Conservation (phyloP, 2,888 invertebrate genomes). For the Folsomia candida region DNA sequence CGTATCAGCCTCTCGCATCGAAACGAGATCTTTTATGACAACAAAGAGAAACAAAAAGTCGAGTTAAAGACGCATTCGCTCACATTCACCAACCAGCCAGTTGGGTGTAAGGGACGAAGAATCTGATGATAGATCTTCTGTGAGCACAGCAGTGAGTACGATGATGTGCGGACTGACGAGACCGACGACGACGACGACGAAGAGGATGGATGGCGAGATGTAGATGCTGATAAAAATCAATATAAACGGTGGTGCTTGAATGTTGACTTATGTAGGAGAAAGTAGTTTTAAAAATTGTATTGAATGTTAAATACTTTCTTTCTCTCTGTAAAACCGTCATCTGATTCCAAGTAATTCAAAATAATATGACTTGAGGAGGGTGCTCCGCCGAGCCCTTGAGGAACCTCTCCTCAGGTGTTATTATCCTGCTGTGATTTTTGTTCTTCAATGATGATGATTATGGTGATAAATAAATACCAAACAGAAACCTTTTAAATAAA, state of each 20-base stretch:
- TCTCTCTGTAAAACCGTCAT: constrained; percentile 20
- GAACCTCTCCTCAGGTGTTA: constrained; percentile 16
- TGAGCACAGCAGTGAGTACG: too few species aligned
- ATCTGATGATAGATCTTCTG: neutral
- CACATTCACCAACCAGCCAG: neutral
- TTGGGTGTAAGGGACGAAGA: neutral
- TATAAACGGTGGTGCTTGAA: constrained; percentile 11
- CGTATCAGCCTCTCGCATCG: neutral
- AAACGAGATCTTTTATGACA: neutral
- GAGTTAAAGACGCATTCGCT: too few species aligned
- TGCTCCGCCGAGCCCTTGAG: constrained; percentile 23
- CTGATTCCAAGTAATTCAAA: constrained; percentile 14
- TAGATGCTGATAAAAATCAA: neutral
- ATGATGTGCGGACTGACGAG: too few species aligned
- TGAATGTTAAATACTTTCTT: constrained; percentile 4
- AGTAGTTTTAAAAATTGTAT: constrained; percentile 13
- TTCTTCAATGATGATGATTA: neutral
- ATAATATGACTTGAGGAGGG: constrained; percentile 20
- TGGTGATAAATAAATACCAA: constrained; percentile 1
- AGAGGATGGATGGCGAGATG: too few species aligned
- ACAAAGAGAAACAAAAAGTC: too few species aligned
- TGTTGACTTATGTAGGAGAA: constrained; percentile 17
- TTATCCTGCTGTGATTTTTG: constrained; percentile 16
- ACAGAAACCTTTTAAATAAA: constrained; percentile 10
- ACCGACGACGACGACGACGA: too few species aligned